Base-by-base conservation (phyloP, 2,113 vertebrate genomes). In the Natator depressus region DNA sequence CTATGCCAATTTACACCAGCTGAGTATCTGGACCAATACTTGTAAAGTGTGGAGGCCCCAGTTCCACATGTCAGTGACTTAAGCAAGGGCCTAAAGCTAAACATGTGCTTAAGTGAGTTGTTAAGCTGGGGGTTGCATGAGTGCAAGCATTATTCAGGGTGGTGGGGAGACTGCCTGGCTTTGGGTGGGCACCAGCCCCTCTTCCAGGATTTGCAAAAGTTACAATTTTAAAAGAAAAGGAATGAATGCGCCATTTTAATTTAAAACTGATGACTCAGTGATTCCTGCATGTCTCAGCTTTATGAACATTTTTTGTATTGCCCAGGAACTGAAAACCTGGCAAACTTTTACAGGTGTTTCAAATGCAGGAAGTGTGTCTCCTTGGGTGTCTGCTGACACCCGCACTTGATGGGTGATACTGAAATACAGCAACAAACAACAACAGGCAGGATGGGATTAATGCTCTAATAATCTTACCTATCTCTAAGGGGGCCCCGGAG, bases 261-360 rank as follows among this genome's bases (percentile, higher is more conserved):
- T 59, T 38, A 69, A 69, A 69, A 69, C 65, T 10, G 17, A 20
- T 16, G 53, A 82, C 27, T 80, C 84, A 88, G 25, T 20, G 20
- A 35, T 55, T 49, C 31, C 89, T 29, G 80, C 35, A 11, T 55
- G 85, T 81, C 49, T 83, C 8, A 14, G 81, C 2, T 42, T 84
- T 69, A 59, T 49, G 65, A 65, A 54, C 31, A 38, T 91, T 92
- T 94, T 10, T 47, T 29, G 42, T 5, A 47, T 69, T 95, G 53
- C n/a, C 19, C 1, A 75, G 59, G n/a, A 83, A 87, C 46, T 87
- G 84, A 46, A 55, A 94, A 83, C 19, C 31, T 19, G 16, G 2
- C 5, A 84, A 90, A 69, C 12, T 89, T 82, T 35, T 19, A 3
- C 59, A 25, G 22, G 20, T 62, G 80, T 82, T 85, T 24, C 10